phyloP scores from a whole-genome alignment of 2,888 invertebrate genomes.

The Uloborus plumipes region DNA sequence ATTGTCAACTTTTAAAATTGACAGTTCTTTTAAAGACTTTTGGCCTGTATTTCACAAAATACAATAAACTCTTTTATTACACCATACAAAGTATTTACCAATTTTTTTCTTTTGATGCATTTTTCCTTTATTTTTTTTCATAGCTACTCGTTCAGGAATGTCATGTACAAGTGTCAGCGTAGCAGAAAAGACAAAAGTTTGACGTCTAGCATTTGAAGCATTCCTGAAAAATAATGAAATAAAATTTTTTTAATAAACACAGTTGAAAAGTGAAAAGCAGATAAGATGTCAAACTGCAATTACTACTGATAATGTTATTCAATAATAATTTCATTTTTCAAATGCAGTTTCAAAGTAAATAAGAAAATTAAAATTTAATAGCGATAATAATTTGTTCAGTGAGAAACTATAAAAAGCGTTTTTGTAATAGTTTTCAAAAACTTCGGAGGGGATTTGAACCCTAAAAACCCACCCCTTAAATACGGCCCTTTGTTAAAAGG shows the following conservation, averaged over 20 bases:
- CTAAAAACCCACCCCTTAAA: no score
- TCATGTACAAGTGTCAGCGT: slow-evolving; percentile 90
- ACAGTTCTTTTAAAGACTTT: neutral
- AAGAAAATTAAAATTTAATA: no score
- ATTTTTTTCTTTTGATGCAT: slow-evolving; percentile 73
- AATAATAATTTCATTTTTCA: no score
- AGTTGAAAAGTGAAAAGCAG: neutral
- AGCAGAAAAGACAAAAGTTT: slow-evolving; percentile 97
- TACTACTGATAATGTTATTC: no score
- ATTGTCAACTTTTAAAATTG: no score
- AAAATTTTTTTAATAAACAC: neutral
- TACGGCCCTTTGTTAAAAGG: no score
- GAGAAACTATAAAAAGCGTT: no score
- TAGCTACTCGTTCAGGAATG: slow-evolving; percentile 77
- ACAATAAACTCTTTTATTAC: neutral
- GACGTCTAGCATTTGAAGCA: slow-evolving; percentile 76
- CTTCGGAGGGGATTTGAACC: no score
- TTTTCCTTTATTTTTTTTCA: slow-evolving; percentile 71
- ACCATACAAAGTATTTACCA: slow-evolving; percentile 4
- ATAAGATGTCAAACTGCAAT: no score
- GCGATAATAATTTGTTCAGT: no score
- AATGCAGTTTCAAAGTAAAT: no score
- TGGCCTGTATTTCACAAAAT: neutral
- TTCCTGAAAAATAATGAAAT: slow-evolving; percentile 69
- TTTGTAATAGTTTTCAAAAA: no score